These are phyloP conservation scores for Lathamus discolor DNA, from an alignment of 2,113 vertebrate species.

Conservation along the genomic window DNA sequence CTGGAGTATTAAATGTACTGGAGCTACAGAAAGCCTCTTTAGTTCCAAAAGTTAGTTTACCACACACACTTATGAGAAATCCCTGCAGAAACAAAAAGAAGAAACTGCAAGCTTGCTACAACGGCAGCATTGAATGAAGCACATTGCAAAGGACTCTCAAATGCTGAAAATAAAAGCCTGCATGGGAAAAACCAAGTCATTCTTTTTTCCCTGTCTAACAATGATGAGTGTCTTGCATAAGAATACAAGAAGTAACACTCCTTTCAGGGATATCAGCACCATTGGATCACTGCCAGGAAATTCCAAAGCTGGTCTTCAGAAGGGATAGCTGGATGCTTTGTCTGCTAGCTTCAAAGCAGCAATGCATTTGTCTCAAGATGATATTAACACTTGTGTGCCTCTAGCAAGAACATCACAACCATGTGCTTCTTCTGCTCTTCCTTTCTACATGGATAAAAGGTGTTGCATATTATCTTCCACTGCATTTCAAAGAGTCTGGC, in stretches of 20 bases:
- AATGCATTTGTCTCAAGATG: not conserved
- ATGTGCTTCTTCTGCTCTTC: not conserved
- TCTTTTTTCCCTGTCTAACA: not conserved
- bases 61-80: not conserved
- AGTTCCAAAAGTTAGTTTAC: not conserved
- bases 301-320: not conserved
- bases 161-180: not conserved
- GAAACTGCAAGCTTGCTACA: not conserved
- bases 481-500: not conserved
- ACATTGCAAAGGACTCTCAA: not conserved
- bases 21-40: not conserved
- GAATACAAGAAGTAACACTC: not conserved
- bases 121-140: not conserved
- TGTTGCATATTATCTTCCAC: not conserved
- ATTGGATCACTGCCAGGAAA: not conserved
- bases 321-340: not conserved
- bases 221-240: not conserved
- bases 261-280: not conserved
- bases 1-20: not conserved
- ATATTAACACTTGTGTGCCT: not conserved
- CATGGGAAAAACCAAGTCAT: not conserved
- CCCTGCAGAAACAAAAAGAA: not conserved
- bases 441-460: not conserved
- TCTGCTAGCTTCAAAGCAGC: not conserved
- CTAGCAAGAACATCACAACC: not conserved